A percentile compares a stretch with the other conserved stretches of the same genome.
Evolutionary conservation across 2,888 invertebrate genomes (phyloP).

Genomic region (Cheilosia scutellata): DNA sequence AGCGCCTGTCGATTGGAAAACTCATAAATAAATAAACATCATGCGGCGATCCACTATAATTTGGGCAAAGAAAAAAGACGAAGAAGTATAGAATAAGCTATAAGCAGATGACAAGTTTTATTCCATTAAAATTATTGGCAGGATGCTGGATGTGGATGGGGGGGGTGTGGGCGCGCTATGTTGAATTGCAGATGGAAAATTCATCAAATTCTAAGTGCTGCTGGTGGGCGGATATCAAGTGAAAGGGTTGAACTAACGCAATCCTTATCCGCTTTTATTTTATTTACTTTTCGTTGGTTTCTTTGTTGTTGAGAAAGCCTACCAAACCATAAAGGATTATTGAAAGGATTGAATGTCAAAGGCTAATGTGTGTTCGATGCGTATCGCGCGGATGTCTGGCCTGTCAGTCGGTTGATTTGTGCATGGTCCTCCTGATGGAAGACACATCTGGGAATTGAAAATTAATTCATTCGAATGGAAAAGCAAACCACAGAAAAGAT

Average conservation of each 20-base stretch:
- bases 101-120: slow-evolving; percentile 77
- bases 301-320: slow-evolving; percentile 9
- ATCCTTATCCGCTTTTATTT: slow-evolving; percentile 30
- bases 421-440: slow-evolving; percentile 29
- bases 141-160: slow-evolving; percentile 33
- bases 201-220: slow-evolving; percentile 51
- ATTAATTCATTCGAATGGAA: slow-evolving; percentile 42
- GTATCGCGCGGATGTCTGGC: slow-evolving; percentile 17
- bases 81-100: slow-evolving; percentile 55
- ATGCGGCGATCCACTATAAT: slow-evolving; percentile 59
- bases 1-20: slow-evolving; percentile 58
- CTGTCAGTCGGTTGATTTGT: slow-evolving; percentile 44
- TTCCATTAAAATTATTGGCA: slow-evolving; percentile 76
- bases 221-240: slow-evolving; percentile 18
- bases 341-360: slow-evolving; percentile 63
- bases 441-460: slow-evolving; percentile 41
- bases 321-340: slow-evolving; percentile 40
- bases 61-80: slow-evolving; percentile 31
- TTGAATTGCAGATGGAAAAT: slow-evolving; percentile 41
- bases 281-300: slow-evolving; percentile 32
- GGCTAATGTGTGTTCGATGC: slow-evolving; percentile 54
- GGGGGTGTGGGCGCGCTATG: neutral
- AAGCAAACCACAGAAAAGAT: slow-evolving; percentile 46
- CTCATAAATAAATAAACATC: slow-evolving; percentile 71
- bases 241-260: slow-evolving; percentile 43